Conservation (phyloP, 2,113 vertebrate genomes). For the Raja brachyura region DNA sequence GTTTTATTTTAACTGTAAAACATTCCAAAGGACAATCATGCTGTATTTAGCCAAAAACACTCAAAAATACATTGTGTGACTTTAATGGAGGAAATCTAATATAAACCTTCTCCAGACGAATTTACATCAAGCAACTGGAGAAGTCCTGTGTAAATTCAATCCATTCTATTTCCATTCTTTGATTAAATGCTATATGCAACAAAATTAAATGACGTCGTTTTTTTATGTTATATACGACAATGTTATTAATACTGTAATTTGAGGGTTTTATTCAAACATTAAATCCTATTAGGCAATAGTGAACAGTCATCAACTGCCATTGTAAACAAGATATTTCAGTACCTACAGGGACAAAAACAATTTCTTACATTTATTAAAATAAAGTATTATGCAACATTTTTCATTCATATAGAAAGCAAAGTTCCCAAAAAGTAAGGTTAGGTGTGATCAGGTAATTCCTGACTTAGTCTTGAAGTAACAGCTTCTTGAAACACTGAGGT, state of each 20-base stretch:
- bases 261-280: neutral
- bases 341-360: neutral
- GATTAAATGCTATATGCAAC: neutral
- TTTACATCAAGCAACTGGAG: neutral
- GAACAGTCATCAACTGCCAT: neutral
- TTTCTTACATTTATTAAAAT: neutral
- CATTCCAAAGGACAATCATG: neutral
- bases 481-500: neutral
- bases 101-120: neutral
- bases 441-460: neutral
- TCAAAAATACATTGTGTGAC: neutral
- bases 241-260: neutral
- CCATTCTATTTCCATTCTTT: neutral
- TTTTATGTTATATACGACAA: neutral
- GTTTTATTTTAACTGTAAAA: neutral
- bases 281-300: neutral
- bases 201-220: neutral
- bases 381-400: neutral
- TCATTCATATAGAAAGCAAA: neutral
- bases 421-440: neutral
- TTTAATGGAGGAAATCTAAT: neutral
- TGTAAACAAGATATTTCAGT: neutral
- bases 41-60: neutral
- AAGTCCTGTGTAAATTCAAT: neutral
- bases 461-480: neutral